A percentile compares a stretch with the other conserved stretches of the same genome.
phyloP scores from a whole-genome alignment of 1,140 invertebrate species.

The Cylas formicarius region DNA sequence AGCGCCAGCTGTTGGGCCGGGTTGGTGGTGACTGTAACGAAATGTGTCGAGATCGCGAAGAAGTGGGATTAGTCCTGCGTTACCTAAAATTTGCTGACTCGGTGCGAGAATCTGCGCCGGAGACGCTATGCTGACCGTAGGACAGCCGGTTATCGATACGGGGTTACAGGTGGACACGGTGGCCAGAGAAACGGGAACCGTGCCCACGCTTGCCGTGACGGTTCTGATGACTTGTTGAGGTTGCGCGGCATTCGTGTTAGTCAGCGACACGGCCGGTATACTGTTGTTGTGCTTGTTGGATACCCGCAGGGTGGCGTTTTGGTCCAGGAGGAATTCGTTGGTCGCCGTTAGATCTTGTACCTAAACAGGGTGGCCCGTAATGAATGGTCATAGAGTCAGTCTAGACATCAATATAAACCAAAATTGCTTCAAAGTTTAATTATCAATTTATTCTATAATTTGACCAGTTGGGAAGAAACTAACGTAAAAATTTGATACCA shows the following conservation, averaged over 20 bases:
- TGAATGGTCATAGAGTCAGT: too few relatives aligned
- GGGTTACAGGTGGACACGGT: slow-evolving; percentile 42
- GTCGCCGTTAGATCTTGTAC: slow-evolving; percentile 63
- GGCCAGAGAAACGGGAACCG: slow-evolving; percentile 58
- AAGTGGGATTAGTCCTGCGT: slow-evolving; percentile 1
- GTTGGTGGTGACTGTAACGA: slow-evolving; percentile 38
- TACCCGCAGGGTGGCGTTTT: slow-evolving; percentile 69
- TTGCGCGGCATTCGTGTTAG: slow-evolving; percentile 48
- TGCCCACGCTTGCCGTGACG: slow-evolving; percentile 54
- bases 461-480: too few relatives aligned
- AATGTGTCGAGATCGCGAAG: neutral
- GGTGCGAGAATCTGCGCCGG: slow-evolving; percentile 44
- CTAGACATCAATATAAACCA: too few relatives aligned
- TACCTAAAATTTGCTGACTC: slow-evolving; percentile 41
- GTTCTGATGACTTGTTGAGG: slow-evolving; percentile 49
- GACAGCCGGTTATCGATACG: slow-evolving; percentile 48
- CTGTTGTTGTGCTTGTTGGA: slow-evolving; percentile 53
- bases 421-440: too few relatives aligned
- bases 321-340: slow-evolving; percentile 73
- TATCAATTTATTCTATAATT: too few relatives aligned
- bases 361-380: too few relatives aligned
- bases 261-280: slow-evolving; percentile 52
- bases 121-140: slow-evolving; percentile 54
- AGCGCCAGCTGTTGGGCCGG: slow-evolving; percentile 37
- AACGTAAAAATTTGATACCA: too few relatives aligned